Base-by-base conservation (phyloP, 1,140 invertebrate species). In the Lutraria rhynchaena region DNA sequence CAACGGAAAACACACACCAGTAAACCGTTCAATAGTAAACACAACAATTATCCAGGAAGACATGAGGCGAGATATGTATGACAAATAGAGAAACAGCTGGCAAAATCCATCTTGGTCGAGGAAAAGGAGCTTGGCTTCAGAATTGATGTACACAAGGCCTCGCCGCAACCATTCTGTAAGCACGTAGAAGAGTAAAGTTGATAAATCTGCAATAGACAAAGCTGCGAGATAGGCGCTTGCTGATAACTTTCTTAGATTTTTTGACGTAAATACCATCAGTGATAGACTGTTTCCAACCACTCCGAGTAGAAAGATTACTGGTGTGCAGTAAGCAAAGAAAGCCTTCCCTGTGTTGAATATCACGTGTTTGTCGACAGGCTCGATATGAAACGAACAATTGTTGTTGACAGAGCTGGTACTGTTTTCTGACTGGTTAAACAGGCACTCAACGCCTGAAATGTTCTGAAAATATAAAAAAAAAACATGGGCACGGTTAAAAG, bases 1-100 rank as follows among this genome's bases (percentile, higher is more conserved):
- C 13, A 88, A 58, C 0, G 87, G 87, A 51, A 83, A 83, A 46
- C 87, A 88, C 27, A 88, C 86, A 3, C 87, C 86, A 46, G 82
- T 88, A 80, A 90, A 91, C 9, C 90, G 29, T 73, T 91, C 90
- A 27, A 87, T 76, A 0, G 90, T 91, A 65, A 91, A 91, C 0
- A 83, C 73, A 13, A 90, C 89, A 29, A 91, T 78, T 29, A 91
- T 58, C 89, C 89, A 91, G 13, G 89, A 86, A 0, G 89, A 90
- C 35, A 89, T 69, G 53, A 91, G 87, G 0, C 90, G 83, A 27
- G 67, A 83, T 15, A 87, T 82, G 58, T 90, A 90, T 24, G 85
- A 81, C 2, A 89, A 58, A 65, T 88, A 91, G 17, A 88, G 53
- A 13, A 86, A 71, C 11, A 85, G 33, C 22, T 90, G 87, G 69